Evolutionary conservation across 2,888 invertebrate species (phyloP).

Genomic region (Noctuana brunneofusca): DNA sequence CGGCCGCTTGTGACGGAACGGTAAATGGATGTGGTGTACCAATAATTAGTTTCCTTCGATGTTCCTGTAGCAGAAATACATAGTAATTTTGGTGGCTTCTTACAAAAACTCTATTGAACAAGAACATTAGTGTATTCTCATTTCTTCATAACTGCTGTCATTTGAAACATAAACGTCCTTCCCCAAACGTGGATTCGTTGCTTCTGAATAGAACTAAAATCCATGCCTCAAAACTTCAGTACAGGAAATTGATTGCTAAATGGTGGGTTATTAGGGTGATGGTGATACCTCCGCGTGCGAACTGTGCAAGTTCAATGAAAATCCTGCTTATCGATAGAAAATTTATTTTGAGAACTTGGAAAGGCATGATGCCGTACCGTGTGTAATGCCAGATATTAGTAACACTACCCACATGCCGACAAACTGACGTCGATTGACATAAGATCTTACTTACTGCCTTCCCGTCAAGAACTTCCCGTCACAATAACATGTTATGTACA

Average conservation of each 20-base stretch:
- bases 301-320: too few species aligned
- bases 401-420: neutral
- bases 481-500: conserved; percentile 36
- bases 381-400: neutral
- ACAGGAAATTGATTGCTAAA: too few species aligned
- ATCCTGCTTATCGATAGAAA: too few species aligned
- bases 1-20: conserved; percentile 8
- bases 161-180: too few species aligned
- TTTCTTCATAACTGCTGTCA: neutral
- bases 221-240: too few species aligned
- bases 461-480: conserved; percentile 40
- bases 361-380: neutral
- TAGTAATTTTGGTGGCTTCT: neutral
- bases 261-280: too few species aligned
- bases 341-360: too few species aligned
- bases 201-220: too few species aligned
- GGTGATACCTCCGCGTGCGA: too few species aligned
- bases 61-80: neutral
- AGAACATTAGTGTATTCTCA: neutral
- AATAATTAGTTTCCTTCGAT: conserved; percentile 6
- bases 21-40: conserved; percentile 22
- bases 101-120: neutral
- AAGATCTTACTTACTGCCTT: conserved; percentile 29
- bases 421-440: conserved; percentile 16
- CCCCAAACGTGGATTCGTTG: too few species aligned